phyloP scores from a whole-genome alignment of 2,113 vertebrate genomes.

The Gallinago undulata region DNA sequence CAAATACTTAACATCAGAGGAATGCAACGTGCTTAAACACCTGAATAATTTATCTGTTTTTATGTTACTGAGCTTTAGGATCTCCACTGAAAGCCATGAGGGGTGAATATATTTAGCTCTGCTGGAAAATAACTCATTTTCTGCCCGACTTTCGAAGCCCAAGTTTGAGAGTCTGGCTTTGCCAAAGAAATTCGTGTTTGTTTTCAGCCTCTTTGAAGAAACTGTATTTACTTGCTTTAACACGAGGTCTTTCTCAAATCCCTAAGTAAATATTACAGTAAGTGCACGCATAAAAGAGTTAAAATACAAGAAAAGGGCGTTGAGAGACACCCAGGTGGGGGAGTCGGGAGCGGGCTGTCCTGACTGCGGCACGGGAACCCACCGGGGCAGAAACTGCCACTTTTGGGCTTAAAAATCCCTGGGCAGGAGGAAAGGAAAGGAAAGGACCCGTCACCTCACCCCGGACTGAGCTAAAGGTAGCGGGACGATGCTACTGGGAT shows the following conservation, averaged over 20 bases:
- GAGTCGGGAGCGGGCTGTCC: background rate
- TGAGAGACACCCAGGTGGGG: background rate
- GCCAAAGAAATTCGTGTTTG: background rate
- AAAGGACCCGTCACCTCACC: background rate
- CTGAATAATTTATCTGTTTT: background rate
- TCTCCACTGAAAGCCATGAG: background rate
- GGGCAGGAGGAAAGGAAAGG: background rate
- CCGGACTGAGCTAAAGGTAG: rapidly evolving
- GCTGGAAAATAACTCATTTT: background rate
- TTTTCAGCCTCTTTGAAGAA: background rate
- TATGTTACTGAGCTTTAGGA: background rate
- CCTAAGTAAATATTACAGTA: background rate
- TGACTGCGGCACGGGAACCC: background rate
- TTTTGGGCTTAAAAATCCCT: background rate
- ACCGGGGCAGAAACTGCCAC: rapidly evolving
- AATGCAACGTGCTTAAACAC: background rate
- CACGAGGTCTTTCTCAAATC: background rate
- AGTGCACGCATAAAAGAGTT: background rate
- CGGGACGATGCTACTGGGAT: background rate
- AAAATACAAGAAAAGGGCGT: rapidly evolving
- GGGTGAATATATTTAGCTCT: background rate
- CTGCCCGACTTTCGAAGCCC: background rate
- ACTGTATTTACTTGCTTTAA: background rate
- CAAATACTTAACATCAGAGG: background rate
- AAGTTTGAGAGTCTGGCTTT: background rate